phyloP scores from a whole-genome alignment of 1,140 invertebrate species.

The Diachasma alloeum region DNA sequence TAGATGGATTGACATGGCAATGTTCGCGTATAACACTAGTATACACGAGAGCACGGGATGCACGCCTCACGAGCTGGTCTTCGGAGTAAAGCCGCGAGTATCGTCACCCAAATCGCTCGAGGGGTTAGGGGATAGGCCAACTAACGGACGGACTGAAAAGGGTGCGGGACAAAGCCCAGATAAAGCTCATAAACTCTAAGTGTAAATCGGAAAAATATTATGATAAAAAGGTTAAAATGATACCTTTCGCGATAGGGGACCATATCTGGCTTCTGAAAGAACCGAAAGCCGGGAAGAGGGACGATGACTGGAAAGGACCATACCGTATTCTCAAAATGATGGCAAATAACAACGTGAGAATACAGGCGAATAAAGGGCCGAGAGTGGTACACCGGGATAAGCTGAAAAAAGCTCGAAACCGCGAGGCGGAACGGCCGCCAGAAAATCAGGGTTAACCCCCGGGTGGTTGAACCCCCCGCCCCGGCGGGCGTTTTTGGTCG shows the following conservation, averaged over 20 bases:
- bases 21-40: background rate
- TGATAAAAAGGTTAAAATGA: constrained; percentile 1
- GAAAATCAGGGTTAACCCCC: no score
- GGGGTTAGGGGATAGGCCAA: background rate
- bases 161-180: background rate
- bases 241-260: background rate
- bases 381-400: background rate
- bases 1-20: background rate
- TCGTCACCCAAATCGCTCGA: background rate
- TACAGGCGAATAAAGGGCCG: background rate
- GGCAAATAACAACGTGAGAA: background rate
- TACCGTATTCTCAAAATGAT: background rate
- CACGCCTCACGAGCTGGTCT: background rate
- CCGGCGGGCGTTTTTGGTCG: no score
- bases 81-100: background rate
- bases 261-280: background rate
- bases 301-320: background rate
- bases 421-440: no score
- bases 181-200: constrained; percentile 15
- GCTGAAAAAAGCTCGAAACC: background rate
- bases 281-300: background rate
- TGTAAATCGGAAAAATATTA: background rate
- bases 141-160: background rate
- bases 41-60: no score
- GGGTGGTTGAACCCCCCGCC: no score